A percentile compares a stretch with the other conserved stretches of the same genome.
phyloP scores from a whole-genome alignment of 2,888 invertebrate species.

The Lobophora halterata region DNA sequence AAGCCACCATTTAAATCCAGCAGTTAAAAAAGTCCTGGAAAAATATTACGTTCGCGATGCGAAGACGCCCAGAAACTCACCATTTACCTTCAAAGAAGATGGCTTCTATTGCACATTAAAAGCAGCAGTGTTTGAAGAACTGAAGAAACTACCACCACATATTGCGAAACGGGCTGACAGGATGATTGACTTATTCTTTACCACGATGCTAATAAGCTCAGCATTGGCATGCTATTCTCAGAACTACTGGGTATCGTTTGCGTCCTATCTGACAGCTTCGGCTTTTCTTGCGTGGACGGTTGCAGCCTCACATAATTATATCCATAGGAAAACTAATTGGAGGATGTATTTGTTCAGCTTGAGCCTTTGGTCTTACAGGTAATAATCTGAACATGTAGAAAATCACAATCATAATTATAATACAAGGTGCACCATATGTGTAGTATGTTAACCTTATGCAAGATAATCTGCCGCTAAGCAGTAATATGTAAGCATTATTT shows the following conservation, averaged over 20 bases:
- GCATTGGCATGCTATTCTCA: slow-evolving; percentile 43
- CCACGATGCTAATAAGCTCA: slow-evolving; percentile 52
- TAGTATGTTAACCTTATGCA: no score
- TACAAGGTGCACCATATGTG: no score
- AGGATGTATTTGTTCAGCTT: slow-evolving; percentile 21
- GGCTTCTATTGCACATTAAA: slow-evolving; percentile 89
- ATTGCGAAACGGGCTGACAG: slow-evolving; percentile 48
- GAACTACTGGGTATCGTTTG: slow-evolving; percentile 40
- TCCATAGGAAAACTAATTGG: slow-evolving; percentile 73
- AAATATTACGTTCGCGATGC: slow-evolving; percentile 82
- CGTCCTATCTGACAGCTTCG: slow-evolving; percentile 74
- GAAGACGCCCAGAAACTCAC: slow-evolving; percentile 82
- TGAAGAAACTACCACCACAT: slow-evolving; percentile 75
- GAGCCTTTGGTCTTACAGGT: slow-evolving; percentile 24
- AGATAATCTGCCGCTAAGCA: no score
- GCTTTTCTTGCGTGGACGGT: slow-evolving; percentile 80
- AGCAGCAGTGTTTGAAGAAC: slow-evolving; percentile 73
- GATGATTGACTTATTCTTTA: slow-evolving; percentile 59
- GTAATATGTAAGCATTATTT: no score
- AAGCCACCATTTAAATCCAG: slow-evolving; percentile 83
- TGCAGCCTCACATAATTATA: slow-evolving; percentile 87
- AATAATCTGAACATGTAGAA: no score
- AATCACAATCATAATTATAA: no score
- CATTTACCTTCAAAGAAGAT: slow-evolving; percentile 86
- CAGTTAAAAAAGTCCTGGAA: slow-evolving; percentile 61